Percentiles rank a stretch among this genome's conserved stretches.
These are phyloP conservation scores for Capromys pilorides DNA, from an alignment of 2,797 vertebrate species.

Conservation along the genomic window DNA sequence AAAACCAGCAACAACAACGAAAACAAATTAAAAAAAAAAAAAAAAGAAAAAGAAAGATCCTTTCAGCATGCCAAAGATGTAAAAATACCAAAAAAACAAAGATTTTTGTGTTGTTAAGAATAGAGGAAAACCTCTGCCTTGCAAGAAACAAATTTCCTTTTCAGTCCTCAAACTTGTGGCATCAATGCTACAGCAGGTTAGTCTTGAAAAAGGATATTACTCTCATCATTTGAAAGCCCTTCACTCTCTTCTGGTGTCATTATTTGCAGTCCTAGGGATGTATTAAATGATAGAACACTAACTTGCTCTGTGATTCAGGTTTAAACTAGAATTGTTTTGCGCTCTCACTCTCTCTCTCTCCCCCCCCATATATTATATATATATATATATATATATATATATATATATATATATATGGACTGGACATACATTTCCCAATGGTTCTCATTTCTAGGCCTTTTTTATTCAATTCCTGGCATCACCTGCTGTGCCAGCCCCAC, in stretches of 20 bases:
- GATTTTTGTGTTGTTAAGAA: constrained; percentile 46
- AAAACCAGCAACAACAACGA: neutral
- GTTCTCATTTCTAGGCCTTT: constrained; percentile 50
- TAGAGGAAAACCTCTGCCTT: constrained; percentile 47
- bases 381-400: no score
- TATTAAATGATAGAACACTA: constrained; percentile 43
- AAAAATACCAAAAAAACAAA: constrained; percentile 66
- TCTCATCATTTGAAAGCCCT: constrained; percentile 39
- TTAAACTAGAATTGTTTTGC: constrained; percentile 44
- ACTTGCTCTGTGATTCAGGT: constrained; percentile 48
- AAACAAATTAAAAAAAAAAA: no score
- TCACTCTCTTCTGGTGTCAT: constrained; percentile 24
- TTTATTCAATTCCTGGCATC: constrained; percentile 21
- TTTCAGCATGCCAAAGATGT: constrained; percentile 57
- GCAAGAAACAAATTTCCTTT: constrained; percentile 12
- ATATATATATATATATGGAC: neutral
- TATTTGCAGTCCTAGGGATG: constrained; percentile 57
- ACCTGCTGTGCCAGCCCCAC: no score
- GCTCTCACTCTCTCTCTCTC: no score
- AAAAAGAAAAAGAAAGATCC: constrained; percentile 6
- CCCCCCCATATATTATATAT: no score
- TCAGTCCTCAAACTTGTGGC: constrained; percentile 11
- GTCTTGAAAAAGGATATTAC: constrained; percentile 51
- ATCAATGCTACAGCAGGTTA: neutral
- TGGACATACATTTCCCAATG: constrained; percentile 50